phyloP scores from a whole-genome alignment of 2,113 vertebrate genomes.

The Porphyrio hochstetteri region DNA sequence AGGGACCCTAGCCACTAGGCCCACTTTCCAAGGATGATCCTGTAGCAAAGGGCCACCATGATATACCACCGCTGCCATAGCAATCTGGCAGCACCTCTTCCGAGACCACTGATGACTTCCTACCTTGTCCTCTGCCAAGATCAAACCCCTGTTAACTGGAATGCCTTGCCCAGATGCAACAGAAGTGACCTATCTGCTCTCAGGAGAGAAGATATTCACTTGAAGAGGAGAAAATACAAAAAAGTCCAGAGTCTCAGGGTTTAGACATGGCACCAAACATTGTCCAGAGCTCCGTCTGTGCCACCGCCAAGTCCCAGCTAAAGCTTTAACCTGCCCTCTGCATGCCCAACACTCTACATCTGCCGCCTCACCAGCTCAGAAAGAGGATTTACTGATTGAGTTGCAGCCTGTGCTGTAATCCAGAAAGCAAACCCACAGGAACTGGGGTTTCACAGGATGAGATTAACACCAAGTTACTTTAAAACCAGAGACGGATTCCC shows the following conservation, averaged over 20 bases:
- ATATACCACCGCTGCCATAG: not conserved
- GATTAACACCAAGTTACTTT: not conserved
- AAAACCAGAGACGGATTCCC: not conserved
- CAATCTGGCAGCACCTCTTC: not conserved
- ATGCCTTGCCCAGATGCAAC: not conserved
- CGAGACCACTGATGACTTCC: not conserved
- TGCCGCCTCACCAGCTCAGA: not conserved
- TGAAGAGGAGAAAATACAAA: not conserved
- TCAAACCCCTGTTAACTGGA: not conserved
- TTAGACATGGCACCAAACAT: not conserved
- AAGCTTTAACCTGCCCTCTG: not conserved
- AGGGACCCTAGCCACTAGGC: not conserved
- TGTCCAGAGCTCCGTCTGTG: not conserved
- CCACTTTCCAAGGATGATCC: not conserved
- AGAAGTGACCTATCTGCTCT: not conserved
- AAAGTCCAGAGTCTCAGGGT: not conserved
- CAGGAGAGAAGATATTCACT: not conserved
- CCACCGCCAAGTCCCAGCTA: not conserved
- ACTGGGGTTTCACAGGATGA: not conserved
- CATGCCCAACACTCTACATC: not conserved
- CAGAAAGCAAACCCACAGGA: not conserved
- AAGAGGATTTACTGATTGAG: not conserved
- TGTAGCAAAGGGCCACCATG: fast-evolving
- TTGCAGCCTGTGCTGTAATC: not conserved
- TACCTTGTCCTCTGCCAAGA: not conserved